phyloP scores from a whole-genome alignment of 2,888 invertebrate genomes.

The Protula sp. region DNA sequence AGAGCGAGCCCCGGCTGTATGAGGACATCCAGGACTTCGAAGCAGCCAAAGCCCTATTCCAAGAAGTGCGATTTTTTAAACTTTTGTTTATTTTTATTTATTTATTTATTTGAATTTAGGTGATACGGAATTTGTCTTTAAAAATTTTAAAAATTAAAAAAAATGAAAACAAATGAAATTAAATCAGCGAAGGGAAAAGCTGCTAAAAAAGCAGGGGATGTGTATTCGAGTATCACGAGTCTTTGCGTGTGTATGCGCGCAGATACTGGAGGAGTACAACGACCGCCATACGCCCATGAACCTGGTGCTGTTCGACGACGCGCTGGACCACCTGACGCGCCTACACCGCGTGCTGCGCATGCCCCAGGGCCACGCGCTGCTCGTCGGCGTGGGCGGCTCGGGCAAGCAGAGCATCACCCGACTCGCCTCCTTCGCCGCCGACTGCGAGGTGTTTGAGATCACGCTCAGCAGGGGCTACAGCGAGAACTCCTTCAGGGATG shows the following conservation, averaged over 20 bases:
- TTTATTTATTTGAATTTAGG: no score
- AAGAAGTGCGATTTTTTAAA: constrained; percentile 65
- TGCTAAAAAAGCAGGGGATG: no score
- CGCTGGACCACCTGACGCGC: constrained; percentile 81
- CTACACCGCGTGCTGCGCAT: constrained; percentile 79
- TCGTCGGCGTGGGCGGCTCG: constrained; percentile 76
- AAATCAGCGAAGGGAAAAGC: no score
- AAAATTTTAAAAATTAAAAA: no score
- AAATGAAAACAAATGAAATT: no score
- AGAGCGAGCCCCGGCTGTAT: constrained; percentile 73
- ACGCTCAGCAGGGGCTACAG: constrained; percentile 78
- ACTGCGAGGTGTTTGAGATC: constrained; percentile 74
- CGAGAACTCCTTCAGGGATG: constrained; percentile 76
- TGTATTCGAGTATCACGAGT: no score
- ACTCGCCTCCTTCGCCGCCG: constrained; percentile 78
- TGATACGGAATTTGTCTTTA: neutral
- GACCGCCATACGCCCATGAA: constrained; percentile 68
- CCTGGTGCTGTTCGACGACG: constrained; percentile 85
- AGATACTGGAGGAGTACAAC: constrained; percentile 81
- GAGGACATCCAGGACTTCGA: constrained; percentile 87
- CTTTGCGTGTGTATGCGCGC: no score
- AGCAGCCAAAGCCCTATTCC: constrained; percentile 78
- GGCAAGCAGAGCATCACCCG: constrained; percentile 78
- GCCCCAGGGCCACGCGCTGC: constrained; percentile 59
- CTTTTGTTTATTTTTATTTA: no score